Evolutionary conservation across 2,797 vertebrate genomes (phyloP).

Genomic region (Rhyacichthys aspro): DNA sequence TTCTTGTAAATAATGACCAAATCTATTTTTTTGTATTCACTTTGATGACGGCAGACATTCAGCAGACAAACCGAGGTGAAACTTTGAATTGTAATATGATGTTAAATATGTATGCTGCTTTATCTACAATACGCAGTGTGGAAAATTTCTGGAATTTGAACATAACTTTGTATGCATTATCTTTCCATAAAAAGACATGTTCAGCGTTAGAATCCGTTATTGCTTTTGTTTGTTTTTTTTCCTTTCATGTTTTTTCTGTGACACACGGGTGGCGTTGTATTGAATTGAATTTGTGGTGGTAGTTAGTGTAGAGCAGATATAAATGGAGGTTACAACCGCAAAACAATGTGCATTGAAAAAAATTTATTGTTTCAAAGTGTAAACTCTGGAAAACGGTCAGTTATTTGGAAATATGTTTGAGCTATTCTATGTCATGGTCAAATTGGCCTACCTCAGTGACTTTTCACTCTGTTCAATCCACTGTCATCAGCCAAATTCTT

Average conservation of each 20-base stretch:
- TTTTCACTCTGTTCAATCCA: conserved; percentile 76
- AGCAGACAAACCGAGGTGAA: conserved; percentile 79
- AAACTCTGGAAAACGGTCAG: conserved; percentile 70
- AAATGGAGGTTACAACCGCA: conserved; percentile 57
- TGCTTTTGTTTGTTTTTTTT: conserved; percentile 32
- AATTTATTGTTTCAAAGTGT: conserved; percentile 65
- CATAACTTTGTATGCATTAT: conserved; percentile 74
- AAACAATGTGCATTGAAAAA: conserved; percentile 52
- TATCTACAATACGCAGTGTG: conserved; percentile 74
- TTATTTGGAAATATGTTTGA: conserved; percentile 79
- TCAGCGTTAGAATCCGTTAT: conserved; percentile 55
- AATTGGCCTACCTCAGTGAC: conserved; percentile 82
- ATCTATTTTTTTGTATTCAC: conserved; percentile 86
- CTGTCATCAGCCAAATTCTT: conserved; percentile 85
- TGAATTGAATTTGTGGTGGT: conserved; percentile 54
- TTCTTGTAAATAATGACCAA: conserved; percentile 97
- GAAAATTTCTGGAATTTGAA: conserved; percentile 72
- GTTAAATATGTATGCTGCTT: conserved; percentile 84
- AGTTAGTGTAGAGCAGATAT: conserved; percentile 60
- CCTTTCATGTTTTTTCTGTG: conserved; percentile 54
- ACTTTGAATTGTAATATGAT: conserved; percentile 87
- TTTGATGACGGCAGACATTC: conserved; percentile 89
- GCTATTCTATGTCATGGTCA: conserved; percentile 75
- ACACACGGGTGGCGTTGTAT: conserved; percentile 61
- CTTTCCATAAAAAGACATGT: conserved; percentile 64